Evolutionary conservation across 2,113 vertebrate genomes (phyloP), one percentile per base, ranked within the genome.

Genomic region (Grantiella picta): DNA sequence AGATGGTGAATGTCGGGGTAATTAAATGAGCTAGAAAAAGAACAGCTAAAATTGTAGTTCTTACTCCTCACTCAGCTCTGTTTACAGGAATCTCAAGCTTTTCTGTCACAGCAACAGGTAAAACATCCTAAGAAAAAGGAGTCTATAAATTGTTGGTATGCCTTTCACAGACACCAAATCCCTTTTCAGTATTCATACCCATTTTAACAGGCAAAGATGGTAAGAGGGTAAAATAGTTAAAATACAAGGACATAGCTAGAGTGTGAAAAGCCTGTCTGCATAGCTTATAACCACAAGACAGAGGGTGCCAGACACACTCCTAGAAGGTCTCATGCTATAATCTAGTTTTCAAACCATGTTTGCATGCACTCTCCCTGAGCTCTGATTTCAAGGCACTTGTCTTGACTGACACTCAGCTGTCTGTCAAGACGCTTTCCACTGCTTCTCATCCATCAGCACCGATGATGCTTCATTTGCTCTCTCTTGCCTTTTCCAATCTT

Each of bases 11-110:
- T 23, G 12, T 28, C 71, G 20, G 2, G 2, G 22, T 93, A 94
- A 91, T 90, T 94, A 94, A 92, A 61, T 35, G 54, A 80, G 23
- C 45, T 35, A 88, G 63, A 77, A 88, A 94, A 94, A 90, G 70
- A 91, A 82, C 45, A 89, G 36, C 57, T 90, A 66, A 93, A 93
- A 89, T 36, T 59, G 49, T 50, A 45, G 47, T 65, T 72, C 66
- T 79, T 86, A 31, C 36, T 82, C 45, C 36, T 91, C 65, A 66
- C 35, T 87, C 63, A 87, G 42, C 60, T 92, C 63, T 52, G 45
- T 91, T 89, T 92, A 88, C 64, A 90, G 40, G 56, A 95, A 89
- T 89, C 44, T 72, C 52, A 59, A 63, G 29, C 0, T 0, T 45
- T 83, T 23, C 69, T 90, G 75, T 85, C 89, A 96, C 31, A 93